Evolutionary conservation across 37 sponge, comb jelly and placozoan species (phyloP), one percentile per base, ranked within the genome.

Genomic region (Geodia barretti): DNA sequence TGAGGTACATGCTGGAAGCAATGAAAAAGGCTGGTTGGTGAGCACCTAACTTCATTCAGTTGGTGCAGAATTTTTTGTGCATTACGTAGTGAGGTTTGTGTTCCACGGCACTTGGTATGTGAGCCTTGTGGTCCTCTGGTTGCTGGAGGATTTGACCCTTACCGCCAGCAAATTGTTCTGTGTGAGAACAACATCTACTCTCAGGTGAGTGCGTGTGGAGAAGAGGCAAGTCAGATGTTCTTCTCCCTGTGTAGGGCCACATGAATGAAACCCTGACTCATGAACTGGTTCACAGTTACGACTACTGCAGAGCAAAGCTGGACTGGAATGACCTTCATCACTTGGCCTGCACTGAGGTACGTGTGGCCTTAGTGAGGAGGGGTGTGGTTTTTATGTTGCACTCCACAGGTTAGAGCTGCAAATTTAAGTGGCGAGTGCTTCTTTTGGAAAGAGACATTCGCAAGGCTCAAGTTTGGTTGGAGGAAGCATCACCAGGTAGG

Each of bases 351-450:
- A 74, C 97, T 21, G 97, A 96, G 81, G 84, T 87, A 1, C 62
- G 92, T n/a, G n/a, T n/a, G n/a, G n/a, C n/a, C n/a, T n/a, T n/a
- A n/a, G n/a, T n/a, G n/a, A n/a, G n/a, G n/a, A n/a, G n/a, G n/a
- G n/a, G n/a, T n/a, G n/a, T n/a, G n/a, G n/a, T n/a, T n/a, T n/a
- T n/a, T n/a, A 32, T 28, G n/a, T n/a, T n/a, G 29, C 64, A 21
- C 32, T 25, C 2, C 32, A 33, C 31, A 92, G 92, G 83, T 94
- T 21, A 68, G 94, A 73, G 97, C 97, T 70, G 97, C 97, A 25
- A 96, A 86, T 60, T 84, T 96, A n/a, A 96, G 97, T 86, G 90
- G 95, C 34, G 97, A 96, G 36, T 96, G 97, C 64, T 94, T 94
- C 78, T 96, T 91, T 61, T 91, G 90, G 90, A 91, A 91, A 61